These are phyloP conservation scores for Buathra laborator DNA, from an alignment of 2,888 invertebrate species.

Conservation along the genomic window DNA sequence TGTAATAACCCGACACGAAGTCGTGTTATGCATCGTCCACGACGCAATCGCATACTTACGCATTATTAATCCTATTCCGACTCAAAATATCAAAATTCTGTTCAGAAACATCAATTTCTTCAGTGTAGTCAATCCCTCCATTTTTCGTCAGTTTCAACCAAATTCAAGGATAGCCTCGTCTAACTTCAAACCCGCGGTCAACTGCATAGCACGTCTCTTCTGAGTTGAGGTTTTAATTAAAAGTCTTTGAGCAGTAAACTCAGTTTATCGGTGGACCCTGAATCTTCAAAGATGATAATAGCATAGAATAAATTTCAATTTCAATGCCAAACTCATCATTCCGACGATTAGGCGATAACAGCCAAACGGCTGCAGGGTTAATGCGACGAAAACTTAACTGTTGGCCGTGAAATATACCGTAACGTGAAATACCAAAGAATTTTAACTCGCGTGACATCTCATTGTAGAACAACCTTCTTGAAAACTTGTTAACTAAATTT, in stretches of 20 bases:
- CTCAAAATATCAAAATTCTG: no score
- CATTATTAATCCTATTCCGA: no score
- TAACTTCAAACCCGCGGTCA: neutral
- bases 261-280: neutral
- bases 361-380: constrained; percentile 1
- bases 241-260: no score
- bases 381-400: neutral
- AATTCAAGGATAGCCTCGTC: no score
- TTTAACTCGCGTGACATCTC: constrained; percentile 11
- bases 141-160: neutral
- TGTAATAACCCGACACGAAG: no score
- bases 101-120: no score
- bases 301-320: neutral
- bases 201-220: neutral
- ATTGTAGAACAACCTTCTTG: constrained; percentile 31
- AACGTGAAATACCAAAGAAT: constrained; percentile 19
- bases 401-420: neutral
- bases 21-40: no score
- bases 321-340: constrained; percentile 8
- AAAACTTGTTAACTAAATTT: constrained; percentile 64
- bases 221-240: neutral
- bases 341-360: constrained; percentile 7
- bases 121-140: neutral
- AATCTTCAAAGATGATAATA: neutral
- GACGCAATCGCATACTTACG: no score